Base-by-base conservation (phyloP, 2,797 vertebrate genomes). In the Lepidocolaptes lacrymiger region DNA sequence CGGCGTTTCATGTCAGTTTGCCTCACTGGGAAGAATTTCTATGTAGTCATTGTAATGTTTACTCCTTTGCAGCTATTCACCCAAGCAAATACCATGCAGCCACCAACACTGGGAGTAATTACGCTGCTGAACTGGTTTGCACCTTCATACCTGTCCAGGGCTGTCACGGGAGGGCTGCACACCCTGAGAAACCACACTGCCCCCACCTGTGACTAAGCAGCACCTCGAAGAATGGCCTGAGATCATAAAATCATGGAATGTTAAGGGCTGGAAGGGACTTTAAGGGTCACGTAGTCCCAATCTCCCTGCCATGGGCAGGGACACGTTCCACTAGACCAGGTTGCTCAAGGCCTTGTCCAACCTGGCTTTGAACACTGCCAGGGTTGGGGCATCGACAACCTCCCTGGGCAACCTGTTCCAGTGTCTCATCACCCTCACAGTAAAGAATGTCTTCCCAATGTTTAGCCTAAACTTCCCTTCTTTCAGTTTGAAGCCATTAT, bases 81-180 rank as follows among this genome's bases (percentile, higher is more conserved):
- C 37, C 34, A 69, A 23, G 23, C 22, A 61, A 61, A 21, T 10
- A 51, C 41, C 81, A 66, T 0, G 3, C 46, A 81, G 66, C 30
- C 41, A 71, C 32, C 75, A 64, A 11, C 69, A 58, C 41, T 2
- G 49, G 66, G 21, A 1, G 1, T 28, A 22, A 89, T 17, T 1
- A 80, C 12, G 78, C 86, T 77, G 88, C 74, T 52, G 55, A 85
- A 92, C 88, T 51, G 10, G 86, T 96, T 67, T 87, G 78, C 28
- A 39, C 13, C 76, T 24, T 18, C 41, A 5, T 68, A 26, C 54
- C 52, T 24, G 6, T 36, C 30, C 39, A 55, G 27, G 41, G 72
- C 73, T 82, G 84, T 80, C 81, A 87, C 0, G 0, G 55, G 49
- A 74, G 54, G 32, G 44, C 34, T 26, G 23, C 9, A 28, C n/a